These are phyloP conservation scores for Hypsibius dujardini DNA, from an alignment of 1,140 invertebrate genomes.

Conservation along the genomic window DNA sequence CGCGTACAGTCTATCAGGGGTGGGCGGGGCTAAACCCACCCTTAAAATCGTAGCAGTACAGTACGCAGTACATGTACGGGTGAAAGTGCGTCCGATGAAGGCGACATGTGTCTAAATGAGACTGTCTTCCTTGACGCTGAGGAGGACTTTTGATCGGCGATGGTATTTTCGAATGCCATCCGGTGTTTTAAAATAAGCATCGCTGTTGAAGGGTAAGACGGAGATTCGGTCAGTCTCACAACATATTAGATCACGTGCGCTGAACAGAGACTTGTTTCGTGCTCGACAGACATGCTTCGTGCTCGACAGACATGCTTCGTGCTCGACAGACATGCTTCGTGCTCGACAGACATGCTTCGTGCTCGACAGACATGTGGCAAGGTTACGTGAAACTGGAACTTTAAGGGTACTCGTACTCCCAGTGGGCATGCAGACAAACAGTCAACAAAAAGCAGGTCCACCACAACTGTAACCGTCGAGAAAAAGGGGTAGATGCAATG, in stretches of 20 bases:
- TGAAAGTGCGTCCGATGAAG: too few species aligned
- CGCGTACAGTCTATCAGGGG: background rate
- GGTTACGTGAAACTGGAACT: too few species aligned
- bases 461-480: too few species aligned
- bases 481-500: too few species aligned
- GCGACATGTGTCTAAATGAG: background rate
- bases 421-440: too few species aligned
- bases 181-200: constrained; percentile 14
- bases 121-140: background rate
- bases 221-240: background rate
- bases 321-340: background rate
- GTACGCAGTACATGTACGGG: background rate
- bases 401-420: too few species aligned
- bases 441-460: too few species aligned
- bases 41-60: background rate
- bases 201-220: background rate
- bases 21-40: background rate
- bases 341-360: background rate
- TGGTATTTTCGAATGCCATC: constrained; percentile 15
- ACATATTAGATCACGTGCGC: background rate
- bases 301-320: background rate
- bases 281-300: background rate
- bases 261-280: background rate
- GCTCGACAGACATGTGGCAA: background rate
- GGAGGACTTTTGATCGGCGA: constrained; percentile 13